These are phyloP conservation scores for Bombus balteatus DNA, from an alignment of 1,140 invertebrate species.

Conservation along the genomic window DNA sequence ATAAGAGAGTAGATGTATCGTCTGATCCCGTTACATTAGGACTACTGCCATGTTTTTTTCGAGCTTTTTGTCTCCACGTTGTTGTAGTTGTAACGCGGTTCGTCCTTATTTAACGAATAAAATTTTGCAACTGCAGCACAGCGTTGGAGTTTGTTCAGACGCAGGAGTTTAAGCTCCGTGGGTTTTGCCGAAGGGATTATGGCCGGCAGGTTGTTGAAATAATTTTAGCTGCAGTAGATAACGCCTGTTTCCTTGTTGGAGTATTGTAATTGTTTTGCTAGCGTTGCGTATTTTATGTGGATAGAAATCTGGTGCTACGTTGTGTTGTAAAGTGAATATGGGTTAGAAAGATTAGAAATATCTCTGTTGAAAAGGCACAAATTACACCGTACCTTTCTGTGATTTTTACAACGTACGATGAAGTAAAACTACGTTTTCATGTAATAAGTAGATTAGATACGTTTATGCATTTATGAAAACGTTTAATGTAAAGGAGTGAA, in stretches of 20 bases:
- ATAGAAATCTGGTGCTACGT: background rate
- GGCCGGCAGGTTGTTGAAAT: background rate
- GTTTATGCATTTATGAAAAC: background rate
- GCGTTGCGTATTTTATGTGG: background rate
- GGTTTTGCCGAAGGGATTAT: constrained; percentile 1
- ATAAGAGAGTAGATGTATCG: constrained; percentile 31
- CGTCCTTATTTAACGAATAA: constrained; percentile 31
- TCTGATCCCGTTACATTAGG: constrained; percentile 41
- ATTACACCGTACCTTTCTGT: background rate
- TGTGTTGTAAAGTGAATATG: background rate
- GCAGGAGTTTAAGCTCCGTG: background rate
- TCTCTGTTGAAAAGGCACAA: background rate
- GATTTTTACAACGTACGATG: background rate
- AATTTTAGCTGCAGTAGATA: background rate
- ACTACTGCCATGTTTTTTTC: background rate
- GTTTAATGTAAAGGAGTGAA: background rate
- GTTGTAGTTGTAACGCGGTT: constrained; percentile 37
- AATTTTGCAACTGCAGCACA: no score
- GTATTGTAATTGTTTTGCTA: background rate
- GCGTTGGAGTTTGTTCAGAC: background rate
- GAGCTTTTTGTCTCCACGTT: constrained; percentile 14
- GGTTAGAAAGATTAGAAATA: background rate
- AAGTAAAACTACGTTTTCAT: background rate
- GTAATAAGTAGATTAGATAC: background rate
- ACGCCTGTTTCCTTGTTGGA: background rate